Percentiles rank a stretch among this genome's conserved stretches.
Conservation (phyloP, 2,888 invertebrate genomes). For the Callimorpha dominula region DNA sequence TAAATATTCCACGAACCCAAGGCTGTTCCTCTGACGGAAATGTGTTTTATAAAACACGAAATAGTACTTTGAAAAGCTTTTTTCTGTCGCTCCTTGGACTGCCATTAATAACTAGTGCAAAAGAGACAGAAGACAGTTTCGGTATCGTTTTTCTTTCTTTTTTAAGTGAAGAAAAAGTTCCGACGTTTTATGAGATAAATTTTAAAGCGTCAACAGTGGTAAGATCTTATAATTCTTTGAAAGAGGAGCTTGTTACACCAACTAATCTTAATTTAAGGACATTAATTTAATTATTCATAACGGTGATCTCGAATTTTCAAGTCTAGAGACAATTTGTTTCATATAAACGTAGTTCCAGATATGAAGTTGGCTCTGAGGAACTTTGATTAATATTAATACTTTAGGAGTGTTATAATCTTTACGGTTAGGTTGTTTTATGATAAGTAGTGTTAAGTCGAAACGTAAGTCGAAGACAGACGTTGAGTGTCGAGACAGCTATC, state of each 20-base stretch:
- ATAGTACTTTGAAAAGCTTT: slow-evolving; percentile 32
- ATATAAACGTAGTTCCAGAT: slow-evolving; percentile 33
- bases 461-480: neutral
- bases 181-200: slow-evolving; percentile 14
- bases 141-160: slow-evolving; percentile 15
- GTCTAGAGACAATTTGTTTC: slow-evolving; percentile 40
- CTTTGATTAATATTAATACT: slow-evolving; percentile 35
- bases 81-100: slow-evolving; percentile 14
- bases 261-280: slow-evolving; percentile 46
- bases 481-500: neutral
- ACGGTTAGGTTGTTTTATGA: slow-evolving; percentile 9
- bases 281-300: slow-evolving; percentile 47
- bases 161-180: slow-evolving; percentile 20
- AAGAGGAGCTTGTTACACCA: slow-evolving; percentile 20
- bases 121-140: neutral
- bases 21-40: slow-evolving; percentile 15
- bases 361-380: slow-evolving; percentile 27
- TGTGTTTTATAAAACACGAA: slow-evolving; percentile 33
- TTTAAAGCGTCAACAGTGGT: slow-evolving; percentile 26
- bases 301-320: slow-evolving; percentile 39
- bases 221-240: slow-evolving; percentile 32
- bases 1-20: slow-evolving; percentile 25
- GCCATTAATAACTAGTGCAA: slow-evolving; percentile 24
- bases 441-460: neutral
- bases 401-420: slow-evolving; percentile 12